Evolutionary conservation across 1,140 invertebrate genomes (phyloP).

Genomic region (Cotesia typhae): DNA sequence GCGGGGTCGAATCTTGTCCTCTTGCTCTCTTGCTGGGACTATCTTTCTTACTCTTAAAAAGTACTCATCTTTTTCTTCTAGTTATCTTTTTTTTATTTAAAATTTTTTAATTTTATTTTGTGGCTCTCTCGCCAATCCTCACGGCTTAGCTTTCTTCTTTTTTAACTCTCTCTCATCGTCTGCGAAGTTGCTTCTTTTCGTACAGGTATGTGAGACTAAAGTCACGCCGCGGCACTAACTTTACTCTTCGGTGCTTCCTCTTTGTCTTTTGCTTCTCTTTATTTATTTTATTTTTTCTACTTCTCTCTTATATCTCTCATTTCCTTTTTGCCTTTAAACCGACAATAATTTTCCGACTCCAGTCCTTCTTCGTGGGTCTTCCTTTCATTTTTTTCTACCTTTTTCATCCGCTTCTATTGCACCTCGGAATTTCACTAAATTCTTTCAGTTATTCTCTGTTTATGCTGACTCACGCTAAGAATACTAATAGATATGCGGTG

Average conservation of each 20-base stretch:
- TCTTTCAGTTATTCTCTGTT: neutral
- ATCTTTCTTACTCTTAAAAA: constrained; percentile 9
- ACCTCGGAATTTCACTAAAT: neutral
- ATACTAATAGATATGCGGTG: neutral
- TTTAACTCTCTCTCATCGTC: constrained; percentile 10
- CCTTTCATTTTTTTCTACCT: neutral
- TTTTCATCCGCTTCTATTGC: neutral
- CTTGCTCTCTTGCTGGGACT: constrained; percentile 21
- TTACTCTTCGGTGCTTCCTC: constrained; percentile 1
- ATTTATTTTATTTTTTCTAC: neutral
- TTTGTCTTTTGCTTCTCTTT: neutral
- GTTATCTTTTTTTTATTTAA: constrained; percentile 17
- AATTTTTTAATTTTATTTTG: constrained; percentile 7
- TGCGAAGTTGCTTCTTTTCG: constrained; percentile 19
- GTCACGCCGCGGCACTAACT: constrained; percentile 19
- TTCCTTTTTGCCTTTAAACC: neutral
- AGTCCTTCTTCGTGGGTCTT: constrained; percentile 1
- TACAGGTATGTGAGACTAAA: constrained; percentile 27
- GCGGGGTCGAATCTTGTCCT: constrained; percentile 39
- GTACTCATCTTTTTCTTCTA: constrained; percentile 17
- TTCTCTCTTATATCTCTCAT: neutral
- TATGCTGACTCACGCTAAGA: neutral
- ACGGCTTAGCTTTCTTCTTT: neutral
- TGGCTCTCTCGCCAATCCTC: neutral
- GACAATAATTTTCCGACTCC: constrained; percentile 29